Base-by-base conservation (phyloP, 2,797 vertebrate species). In the Lepus oiostolus region DNA sequence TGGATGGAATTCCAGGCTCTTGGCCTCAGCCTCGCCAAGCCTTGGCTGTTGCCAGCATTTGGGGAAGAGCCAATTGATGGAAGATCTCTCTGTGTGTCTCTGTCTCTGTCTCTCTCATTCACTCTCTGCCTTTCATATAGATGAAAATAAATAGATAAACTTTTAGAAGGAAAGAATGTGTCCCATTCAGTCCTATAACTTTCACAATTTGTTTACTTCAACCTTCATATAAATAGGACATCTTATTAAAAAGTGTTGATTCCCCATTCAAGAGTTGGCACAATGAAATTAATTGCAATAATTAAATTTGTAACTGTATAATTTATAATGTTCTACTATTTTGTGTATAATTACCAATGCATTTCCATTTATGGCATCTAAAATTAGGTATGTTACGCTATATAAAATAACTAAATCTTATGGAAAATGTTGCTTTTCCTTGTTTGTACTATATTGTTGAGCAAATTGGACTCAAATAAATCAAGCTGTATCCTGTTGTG, bases 261-360 rank as follows among this genome's bases (percentile, higher is more conserved):
- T 85, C 7, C 54, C 6, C 85, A 22, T 68, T 83, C 50, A 88
- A 16, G 10, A 76, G 16, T 95, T 76, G 60, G 14, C 54, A 67
- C 14, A 65, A 47, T 90, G 13, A 85, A 47, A 83, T 93, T 87
- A 52, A 71, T 85, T 95, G 87, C 84, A 58, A 84, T 22, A 16
- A 65, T 89, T 52, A 26, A 42, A 72, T 72, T 70, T 67, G 8
- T 90, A 88, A 54, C 7, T 67, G 2, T 47, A 58, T 47, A 60
- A n/a, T 72, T 50, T 13, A 70, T 35, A 52, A 42, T 75, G 10
- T 82, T 87, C 76, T 54, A 54, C 4, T 76, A 4, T 90, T 85
- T 85, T 88, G 7, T 83, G 21, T 87, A 12, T 94, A 74, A 87
- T 88, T 92, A 50, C 21, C 14, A 93, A 68, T 65, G 87, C 54